phyloP scores from a whole-genome alignment of 2,113 vertebrate species.

The Leuciscus idus region DNA sequence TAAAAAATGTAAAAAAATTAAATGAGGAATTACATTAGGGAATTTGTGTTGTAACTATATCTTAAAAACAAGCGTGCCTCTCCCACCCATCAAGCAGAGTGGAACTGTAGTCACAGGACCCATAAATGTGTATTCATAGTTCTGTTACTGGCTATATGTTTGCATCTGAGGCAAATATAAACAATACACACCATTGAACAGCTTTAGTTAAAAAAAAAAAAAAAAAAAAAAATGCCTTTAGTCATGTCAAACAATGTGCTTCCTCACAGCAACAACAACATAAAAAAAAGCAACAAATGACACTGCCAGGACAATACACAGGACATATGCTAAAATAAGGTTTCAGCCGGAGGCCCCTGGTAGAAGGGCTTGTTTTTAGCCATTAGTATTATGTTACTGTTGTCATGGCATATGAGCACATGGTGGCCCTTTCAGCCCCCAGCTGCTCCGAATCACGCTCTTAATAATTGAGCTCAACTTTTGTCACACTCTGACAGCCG shows the following conservation, averaged over 20 bases:
- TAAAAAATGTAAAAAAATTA: background rate
- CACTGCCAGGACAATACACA: background rate
- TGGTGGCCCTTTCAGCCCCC: slow-evolving; percentile 19
- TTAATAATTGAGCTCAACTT: slow-evolving; percentile 42
- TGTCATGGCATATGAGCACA: slow-evolving; percentile 48
- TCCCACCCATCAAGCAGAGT: background rate
- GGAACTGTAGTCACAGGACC: slow-evolving; percentile 23
- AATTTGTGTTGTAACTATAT: background rate
- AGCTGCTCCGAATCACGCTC: background rate
- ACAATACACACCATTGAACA: background rate
- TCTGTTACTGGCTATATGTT: background rate
- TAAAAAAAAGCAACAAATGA: slow-evolving; percentile 10
- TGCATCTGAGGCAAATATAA: background rate
- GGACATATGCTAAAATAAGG: background rate
- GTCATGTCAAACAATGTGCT: slow-evolving; percentile 15
- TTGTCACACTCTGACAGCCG: slow-evolving; percentile 19
- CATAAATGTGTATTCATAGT: slow-evolving; percentile 21
- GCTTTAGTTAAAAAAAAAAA: background rate
- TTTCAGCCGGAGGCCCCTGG: slow-evolving; percentile 32
- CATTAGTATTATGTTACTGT: slow-evolving; percentile 49
- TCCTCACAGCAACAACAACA: background rate
- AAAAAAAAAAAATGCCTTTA: background rate
- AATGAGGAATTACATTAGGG: background rate
- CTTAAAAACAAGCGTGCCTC: background rate
- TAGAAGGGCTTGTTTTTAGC: slow-evolving; percentile 52